phyloP scores from a whole-genome alignment of 64 coral and sea anemone genomes.

The Exaiptasia diaphana region DNA sequence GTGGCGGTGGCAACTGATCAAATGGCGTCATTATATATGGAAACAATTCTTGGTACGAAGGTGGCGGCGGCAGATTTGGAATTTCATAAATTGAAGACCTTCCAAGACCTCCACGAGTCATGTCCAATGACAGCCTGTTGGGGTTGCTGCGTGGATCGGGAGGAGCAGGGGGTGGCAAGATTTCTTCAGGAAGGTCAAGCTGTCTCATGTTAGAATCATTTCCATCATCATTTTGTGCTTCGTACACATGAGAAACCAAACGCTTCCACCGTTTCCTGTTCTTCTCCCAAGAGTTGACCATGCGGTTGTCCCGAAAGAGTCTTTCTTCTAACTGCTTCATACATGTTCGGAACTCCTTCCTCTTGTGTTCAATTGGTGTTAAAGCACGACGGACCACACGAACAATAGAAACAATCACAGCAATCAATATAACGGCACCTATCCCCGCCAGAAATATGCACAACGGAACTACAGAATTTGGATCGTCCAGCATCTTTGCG shows the following conservation, averaged over 20 bases:
- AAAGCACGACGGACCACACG: slow-evolving; percentile 45
- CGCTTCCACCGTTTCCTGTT: slow-evolving; percentile 71
- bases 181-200: not conserved
- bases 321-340: slow-evolving; percentile 64
- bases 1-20: slow-evolving; percentile 23
- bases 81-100: not conserved
- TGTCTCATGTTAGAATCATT: not conserved
- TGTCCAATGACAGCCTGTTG: not conserved
- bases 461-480: slow-evolving; percentile 60
- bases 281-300: slow-evolving; percentile 89
- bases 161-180: not conserved
- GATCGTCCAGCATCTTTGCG: slow-evolving; percentile 45
- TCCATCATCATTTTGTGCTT: slow-evolving; percentile 65
- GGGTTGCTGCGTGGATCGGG: not conserved
- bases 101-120: not conserved
- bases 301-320: slow-evolving; percentile 58
- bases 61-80: slow-evolving; percentile 59
- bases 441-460: slow-evolving; percentile 52
- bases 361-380: slow-evolving; percentile 67
- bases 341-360: slow-evolving; percentile 57
- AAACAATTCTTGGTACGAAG: slow-evolving; percentile 79
- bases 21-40: slow-evolving; percentile 76
- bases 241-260: slow-evolving; percentile 77
- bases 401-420: slow-evolving; percentile 39
- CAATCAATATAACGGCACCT: slow-evolving; percentile 37